Base-by-base conservation (phyloP, 2,888 invertebrate genomes). In the Apotomis turbidana region DNA sequence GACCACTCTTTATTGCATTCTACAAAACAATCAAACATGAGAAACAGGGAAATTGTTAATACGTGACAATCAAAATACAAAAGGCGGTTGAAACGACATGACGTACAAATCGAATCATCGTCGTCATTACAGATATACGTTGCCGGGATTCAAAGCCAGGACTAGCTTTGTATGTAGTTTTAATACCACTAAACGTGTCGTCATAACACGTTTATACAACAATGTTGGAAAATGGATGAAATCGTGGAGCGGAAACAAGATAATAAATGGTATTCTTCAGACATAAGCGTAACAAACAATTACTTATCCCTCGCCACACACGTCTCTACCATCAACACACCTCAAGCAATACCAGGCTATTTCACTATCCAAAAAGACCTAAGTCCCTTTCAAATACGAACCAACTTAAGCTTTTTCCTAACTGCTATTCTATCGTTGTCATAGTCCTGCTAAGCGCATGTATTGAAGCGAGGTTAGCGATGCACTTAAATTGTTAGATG, bases 281-380 rank as follows among this genome's bases (percentile, higher is more conserved):
- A 12, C n/a, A 38, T 12, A 58, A 38, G 58, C 38, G 58, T 58
- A 58, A 58, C 58, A 58, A 58, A 58, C 58, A 58, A 58, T 58
- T 58, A 58, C 58, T 58, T 58, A 38, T 58, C 58, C 38, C 58
- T 58, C 82, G 77, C 83, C 83, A 68, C 85, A 85, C 49, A 55
- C 86, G 85, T 81, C 78, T 77, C 76, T 79, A 81, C 86, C 87
- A 87, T 90, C 89, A 90, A 86, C 89, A 83, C 78, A n/a, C 58
- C 58, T 38, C 58, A 6, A 0, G 38, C 58, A 58, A 38, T 5
- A 10, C 49, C 49, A 10, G 49, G 9, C 9, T 9, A 10, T 10
- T 10, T 49, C 49, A 49, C 49, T 9, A 49, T 9, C 0, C 2
- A 49, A 49, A 49, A 8, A 9, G 49, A 9, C 49, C 8, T 49